Evolutionary conservation across 2,797 vertebrate species (phyloP), one percentile per base, ranked within the genome.

Genomic region (Oryzias sinensis): DNA sequence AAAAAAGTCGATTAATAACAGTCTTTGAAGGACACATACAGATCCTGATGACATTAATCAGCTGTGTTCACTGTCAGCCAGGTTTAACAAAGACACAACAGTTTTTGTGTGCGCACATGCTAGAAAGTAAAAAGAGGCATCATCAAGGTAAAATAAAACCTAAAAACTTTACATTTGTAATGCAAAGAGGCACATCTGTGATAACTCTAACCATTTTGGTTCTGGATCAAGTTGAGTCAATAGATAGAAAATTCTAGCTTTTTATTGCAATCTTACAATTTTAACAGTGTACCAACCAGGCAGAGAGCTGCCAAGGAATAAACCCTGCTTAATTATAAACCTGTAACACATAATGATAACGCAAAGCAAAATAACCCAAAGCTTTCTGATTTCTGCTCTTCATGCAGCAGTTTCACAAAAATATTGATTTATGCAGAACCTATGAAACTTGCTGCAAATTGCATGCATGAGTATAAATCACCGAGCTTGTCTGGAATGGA

Each of bases 141-240:
- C 27, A 87, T 66, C 60, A 60, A 54, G 61, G 59, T 83, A 74
- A 68, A 87, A 59, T 50, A 22, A 67, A 60, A 64, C 72, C 70
- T 61, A 72, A 63, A 81, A 75, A 80, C 60, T 69, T 72, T 64
- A 55, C 72, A 58, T 69, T 72, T 70, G 51, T 75, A 74, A 81
- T 79, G 54, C 33, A 82, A 77, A 68, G 75, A 85, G 68, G 64
- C 70, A 72, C 27, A 27, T 1, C 27, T 16, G 72, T 81, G 66
- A 68, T 11, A 52, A 53, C 62, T 48, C 45, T 70, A 64, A 79
- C 71, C 3, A 25, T 72, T 76, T 61, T 29, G 59, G 44, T 44
- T 72, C 66, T 62, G 52, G 25, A 43, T 61, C 5, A 0, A 43
- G 22, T 64, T 14, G 11, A 59, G 51, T 22, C 59, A 46, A 53